Evolutionary conservation across 2,113 vertebrate genomes (phyloP).

Genomic region (Mystacornis crossleyi): DNA sequence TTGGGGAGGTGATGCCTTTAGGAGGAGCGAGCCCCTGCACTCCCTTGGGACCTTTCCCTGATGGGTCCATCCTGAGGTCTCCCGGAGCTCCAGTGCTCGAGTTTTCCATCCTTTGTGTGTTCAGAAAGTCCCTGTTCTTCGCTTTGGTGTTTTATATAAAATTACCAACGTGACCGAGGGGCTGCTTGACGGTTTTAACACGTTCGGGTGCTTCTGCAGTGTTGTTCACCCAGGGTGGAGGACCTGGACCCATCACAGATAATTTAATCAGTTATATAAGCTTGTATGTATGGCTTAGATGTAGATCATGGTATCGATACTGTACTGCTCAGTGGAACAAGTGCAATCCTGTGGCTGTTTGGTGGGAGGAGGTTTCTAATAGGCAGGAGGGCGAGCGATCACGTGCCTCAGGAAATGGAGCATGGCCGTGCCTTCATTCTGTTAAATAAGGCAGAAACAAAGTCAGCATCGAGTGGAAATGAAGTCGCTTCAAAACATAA

Average conservation of each 20-base stretch:
- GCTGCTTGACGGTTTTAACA: accelerated
- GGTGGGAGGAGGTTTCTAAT: neutral
- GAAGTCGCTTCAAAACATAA: neutral
- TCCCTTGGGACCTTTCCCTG: accelerated
- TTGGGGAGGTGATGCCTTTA: neutral
- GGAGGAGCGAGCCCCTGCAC: neutral
- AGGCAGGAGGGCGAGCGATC: neutral
- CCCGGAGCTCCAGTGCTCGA: accelerated
- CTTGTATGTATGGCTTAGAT: neutral
- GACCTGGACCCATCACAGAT: neutral
- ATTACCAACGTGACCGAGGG: accelerated
- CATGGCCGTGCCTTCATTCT: neutral
- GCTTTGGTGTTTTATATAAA: neutral
- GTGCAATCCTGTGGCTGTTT: accelerated
- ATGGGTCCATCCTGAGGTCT: accelerated
- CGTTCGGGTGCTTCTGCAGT: neutral
- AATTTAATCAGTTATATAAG: neutral
- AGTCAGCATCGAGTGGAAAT: neutral
- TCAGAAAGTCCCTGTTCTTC: neutral
- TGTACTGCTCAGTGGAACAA: neutral
- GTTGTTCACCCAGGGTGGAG: neutral
- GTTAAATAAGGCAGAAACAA: neutral
- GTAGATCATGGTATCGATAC: neutral
- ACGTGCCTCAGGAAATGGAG: neutral
- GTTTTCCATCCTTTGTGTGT: neutral